A percentile compares a stretch with the other conserved stretches of the same genome.
phyloP scores from a whole-genome alignment of 2,888 invertebrate genomes.

The Stomorhina lunata region DNA sequence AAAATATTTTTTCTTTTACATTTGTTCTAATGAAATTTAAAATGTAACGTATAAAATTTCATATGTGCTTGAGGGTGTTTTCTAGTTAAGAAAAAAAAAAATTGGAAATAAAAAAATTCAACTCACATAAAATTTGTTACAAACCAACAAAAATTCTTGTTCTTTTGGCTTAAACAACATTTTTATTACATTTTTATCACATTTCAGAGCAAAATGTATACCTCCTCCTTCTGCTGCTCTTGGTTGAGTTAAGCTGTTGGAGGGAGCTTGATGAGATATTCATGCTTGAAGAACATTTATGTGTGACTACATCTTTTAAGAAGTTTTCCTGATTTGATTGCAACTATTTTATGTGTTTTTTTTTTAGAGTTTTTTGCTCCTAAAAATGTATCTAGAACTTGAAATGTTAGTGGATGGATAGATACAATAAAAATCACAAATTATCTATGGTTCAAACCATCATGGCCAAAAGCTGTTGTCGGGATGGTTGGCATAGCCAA shows the following conservation, averaged over 20 bases:
- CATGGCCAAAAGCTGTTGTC: no score
- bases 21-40: constrained; percentile 49
- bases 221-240: neutral
- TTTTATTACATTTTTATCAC: no score
- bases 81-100: constrained; percentile 13
- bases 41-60: constrained; percentile 48
- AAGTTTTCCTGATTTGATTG: constrained; percentile 38
- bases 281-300: neutral
- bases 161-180: constrained; percentile 35
- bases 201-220: neutral
- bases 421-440: constrained; percentile 53
- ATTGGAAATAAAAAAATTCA: neutral
- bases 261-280: neutral
- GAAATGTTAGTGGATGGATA: constrained; percentile 14
- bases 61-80: constrained; percentile 53
- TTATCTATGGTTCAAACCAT: constrained; percentile 45
- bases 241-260: neutral
- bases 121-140: neutral
- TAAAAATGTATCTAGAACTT: neutral
- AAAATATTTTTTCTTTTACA: constrained; percentile 19
- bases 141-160: constrained; percentile 54
- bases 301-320: constrained; percentile 16
- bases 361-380: neutral
- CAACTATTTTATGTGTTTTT: constrained; percentile 18
- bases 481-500: no score